Base-by-base conservation (phyloP, 2,797 vertebrate genomes). In the Lagocephalus sceleratus region DNA sequence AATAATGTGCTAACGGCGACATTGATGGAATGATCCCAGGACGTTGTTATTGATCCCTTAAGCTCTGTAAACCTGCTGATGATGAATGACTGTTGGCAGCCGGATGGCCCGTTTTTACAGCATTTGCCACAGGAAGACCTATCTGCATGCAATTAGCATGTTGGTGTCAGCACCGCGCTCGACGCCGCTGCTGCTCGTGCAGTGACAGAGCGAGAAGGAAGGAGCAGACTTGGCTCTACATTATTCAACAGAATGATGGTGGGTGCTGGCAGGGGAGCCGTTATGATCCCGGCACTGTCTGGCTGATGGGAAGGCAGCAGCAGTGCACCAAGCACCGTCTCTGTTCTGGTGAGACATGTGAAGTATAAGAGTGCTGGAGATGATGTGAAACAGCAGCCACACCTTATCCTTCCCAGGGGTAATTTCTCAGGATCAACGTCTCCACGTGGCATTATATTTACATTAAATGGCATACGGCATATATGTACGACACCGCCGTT, bases 71-170 rank as follows among this genome's bases (percentile, higher is more conserved):
- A 85, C 71, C 71, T 51, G 56, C 76, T 76, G 73, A 78, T 83
- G 81, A 85, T 83, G 77, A 81, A 82, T 48, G 79, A 76, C 46
- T 71, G 60, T 63, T 41, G 25, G 60, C 60, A 17, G 62, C 26
- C 50, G 57, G 66, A 76, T 45, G 63, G 73, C 60, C 71, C 20
- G 16, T 78, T 65, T 73, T 81, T 47, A 47, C 39, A 21, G 47
- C 8, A 2, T 51, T 73, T 68, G 60, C 60, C 61, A 57, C 7
- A 0, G 54, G 38, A 64, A 56, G 71, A 70, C 53, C 55, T 19
- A 70, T 79, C 79, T 80, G 76, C 68, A 73, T 77, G 81, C 66
- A 64, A 81, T 88, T 87, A 86, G 78, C 80, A 85, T 87, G 78
- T 83, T 26, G 75, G 80, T 79, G 66, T 69, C 75, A 46, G 54